A percentile compares a stretch with the other conserved stretches of the same genome.
Conservation (phyloP, 2,113 vertebrate species). For the Mormoops blainvillei region DNA sequence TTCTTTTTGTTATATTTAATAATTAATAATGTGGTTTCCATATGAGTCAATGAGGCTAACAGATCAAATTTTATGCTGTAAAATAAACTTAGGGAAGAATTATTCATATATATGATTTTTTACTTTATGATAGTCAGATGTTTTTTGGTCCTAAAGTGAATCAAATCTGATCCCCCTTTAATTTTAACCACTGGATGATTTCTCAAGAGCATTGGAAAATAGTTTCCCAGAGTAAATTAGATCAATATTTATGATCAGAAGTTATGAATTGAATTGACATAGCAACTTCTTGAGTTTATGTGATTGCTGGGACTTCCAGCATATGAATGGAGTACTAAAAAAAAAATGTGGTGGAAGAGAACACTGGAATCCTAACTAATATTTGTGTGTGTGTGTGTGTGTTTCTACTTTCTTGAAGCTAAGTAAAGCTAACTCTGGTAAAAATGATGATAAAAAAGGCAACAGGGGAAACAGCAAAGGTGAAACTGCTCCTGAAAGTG, state of each 20-base stretch:
- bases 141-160: not conserved
- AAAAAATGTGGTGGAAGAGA: not conserved
- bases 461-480: slow-evolving; percentile 76
- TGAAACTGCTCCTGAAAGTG: slow-evolving; percentile 79
- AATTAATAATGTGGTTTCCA: not conserved
- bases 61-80: not conserved
- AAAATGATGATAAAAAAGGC: slow-evolving; percentile 87
- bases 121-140: not conserved
- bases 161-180: not conserved
- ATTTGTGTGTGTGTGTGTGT: not conserved
- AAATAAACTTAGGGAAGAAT: not conserved
- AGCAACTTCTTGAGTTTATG: not conserved
- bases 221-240: not conserved
- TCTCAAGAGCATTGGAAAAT: not conserved
- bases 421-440: slow-evolving; percentile 86
- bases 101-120: not conserved
- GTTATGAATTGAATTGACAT: not conserved
- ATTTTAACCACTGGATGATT: not conserved
- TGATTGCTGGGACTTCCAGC: not conserved
- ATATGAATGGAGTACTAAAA: not conserved
- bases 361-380: slow-evolving; percentile 11
- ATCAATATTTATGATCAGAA: not conserved
- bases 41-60: not conserved
- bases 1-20: not conserved
- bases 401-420: slow-evolving; percentile 69